Evolutionary conservation across 1,140 invertebrate genomes (phyloP), one percentile per base, ranked within the genome.

Genomic region (fruit fly (Drosophila melanogaster)): DNA sequence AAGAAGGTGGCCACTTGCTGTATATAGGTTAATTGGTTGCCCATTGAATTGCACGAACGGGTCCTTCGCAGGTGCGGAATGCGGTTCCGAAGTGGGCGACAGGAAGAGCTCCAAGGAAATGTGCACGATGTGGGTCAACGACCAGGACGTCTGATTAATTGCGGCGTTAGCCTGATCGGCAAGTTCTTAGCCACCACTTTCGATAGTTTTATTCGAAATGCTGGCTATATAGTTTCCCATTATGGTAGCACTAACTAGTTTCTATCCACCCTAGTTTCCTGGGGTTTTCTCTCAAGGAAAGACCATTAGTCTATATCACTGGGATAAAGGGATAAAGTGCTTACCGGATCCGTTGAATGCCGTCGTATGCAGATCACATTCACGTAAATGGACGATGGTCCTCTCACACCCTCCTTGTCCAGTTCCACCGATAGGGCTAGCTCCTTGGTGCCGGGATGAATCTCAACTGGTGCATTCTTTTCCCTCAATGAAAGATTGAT

Each of bases 341-440:
- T 66, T 30, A 65, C 94, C 58, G 96, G 96, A 93, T 98, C 97
- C n/a, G 95, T 94, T 6, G 96, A 96, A 44, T 95, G 94, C 59
- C 96, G 94, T 49, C 96, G 92, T 79, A 97, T 96, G 90, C 97
- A 98, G 54, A 97, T 95, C 51, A 97, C 95, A 92, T 96, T 97
- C 19, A 97, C 94, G 80, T 96, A 96, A 33, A 98, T 96, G 46
- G 96, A 97, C 11, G 96, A 95, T 1, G 96, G 96, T 1, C 97
- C 97, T 1, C 94, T 92, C 10, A 96, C 92, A 33, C 97, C 97
- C 93, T 98, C 97, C 78, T 98, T 97, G 89, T 98, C 97, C 14
- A 98, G 92, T 40, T 95, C 94, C 50, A 95, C 94, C 1, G 94
- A 94, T 2, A 98, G 93, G 1, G 96, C 97, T 14, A 98, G 90